These are phyloP conservation scores for Procambarus clarkii DNA, from an alignment of 1,140 invertebrate genomes.

Conservation along the genomic window DNA sequence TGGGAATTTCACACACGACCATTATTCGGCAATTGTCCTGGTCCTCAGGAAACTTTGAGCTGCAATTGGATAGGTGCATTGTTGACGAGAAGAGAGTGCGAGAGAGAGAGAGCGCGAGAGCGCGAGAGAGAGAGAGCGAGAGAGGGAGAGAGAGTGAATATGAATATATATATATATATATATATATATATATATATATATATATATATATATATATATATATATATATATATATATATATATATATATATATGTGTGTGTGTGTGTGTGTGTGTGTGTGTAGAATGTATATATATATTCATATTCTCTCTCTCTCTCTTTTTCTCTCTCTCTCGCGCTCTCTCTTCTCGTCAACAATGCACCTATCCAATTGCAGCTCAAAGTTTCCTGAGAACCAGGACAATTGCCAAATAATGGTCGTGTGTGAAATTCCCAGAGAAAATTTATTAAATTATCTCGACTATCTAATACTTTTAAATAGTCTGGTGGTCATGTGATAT, in stretches of 20 bases:
- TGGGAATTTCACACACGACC: not conserved
- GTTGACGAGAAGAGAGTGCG: no score
- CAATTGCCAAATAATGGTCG: not conserved
- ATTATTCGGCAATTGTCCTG: not conserved
- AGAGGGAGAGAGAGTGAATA: not conserved
- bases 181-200: conserved; percentile 6
- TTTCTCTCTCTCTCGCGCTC: no score
- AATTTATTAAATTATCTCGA: no score
- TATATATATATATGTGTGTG: not conserved
- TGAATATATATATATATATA: not conserved
- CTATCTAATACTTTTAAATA: no score
- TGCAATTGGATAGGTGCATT: no score
- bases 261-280: no score
- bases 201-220: conserved; percentile 6
- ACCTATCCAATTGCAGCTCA: no score
- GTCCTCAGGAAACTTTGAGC: no score
- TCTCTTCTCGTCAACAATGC: no score
- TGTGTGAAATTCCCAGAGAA: not conserved
- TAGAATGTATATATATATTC: not conserved
- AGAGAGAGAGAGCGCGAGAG: no score
- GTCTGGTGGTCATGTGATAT: no score
- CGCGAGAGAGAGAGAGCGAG: no score
- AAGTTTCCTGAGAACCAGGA: not conserved
- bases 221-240: conserved; percentile 6
- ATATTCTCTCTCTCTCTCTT: not conserved